These are phyloP conservation scores for Drosophila heteroneura DNA, from an alignment of 2,888 invertebrate species.

Conservation along the genomic window DNA sequence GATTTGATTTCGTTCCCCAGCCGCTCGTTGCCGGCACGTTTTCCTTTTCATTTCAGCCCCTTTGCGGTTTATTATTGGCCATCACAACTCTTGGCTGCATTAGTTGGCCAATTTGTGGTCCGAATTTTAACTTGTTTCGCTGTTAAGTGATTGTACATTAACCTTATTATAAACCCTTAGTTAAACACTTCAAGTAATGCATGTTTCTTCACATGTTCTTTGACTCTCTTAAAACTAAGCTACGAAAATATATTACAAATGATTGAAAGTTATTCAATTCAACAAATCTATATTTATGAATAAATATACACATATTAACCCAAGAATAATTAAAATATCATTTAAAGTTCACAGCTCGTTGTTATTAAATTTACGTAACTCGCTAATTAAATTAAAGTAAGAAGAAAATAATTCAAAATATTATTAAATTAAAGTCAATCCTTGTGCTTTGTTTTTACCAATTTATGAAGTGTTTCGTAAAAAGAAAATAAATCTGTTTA, in stretches of 20 bases:
- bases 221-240: background rate
- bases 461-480: background rate
- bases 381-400: background rate
- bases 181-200: background rate
- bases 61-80: constrained; percentile 61
- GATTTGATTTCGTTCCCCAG: constrained; percentile 66
- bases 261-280: background rate
- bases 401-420: background rate
- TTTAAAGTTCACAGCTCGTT: background rate
- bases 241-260: background rate
- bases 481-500: background rate
- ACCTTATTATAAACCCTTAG: constrained; percentile 10
- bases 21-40: constrained; percentile 39
- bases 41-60: constrained; percentile 23
- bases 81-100: constrained; percentile 44
- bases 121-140: constrained; percentile 32
- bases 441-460: background rate
- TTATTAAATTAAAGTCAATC: background rate
- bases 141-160: constrained; percentile 48
- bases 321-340: background rate
- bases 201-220: background rate
- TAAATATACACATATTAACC: background rate
- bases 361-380: background rate
- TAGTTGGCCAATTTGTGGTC: constrained; percentile 68
- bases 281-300: background rate